Conservation (phyloP, 2,797 vertebrate species). For the Borostomias antarcticus region DNA sequence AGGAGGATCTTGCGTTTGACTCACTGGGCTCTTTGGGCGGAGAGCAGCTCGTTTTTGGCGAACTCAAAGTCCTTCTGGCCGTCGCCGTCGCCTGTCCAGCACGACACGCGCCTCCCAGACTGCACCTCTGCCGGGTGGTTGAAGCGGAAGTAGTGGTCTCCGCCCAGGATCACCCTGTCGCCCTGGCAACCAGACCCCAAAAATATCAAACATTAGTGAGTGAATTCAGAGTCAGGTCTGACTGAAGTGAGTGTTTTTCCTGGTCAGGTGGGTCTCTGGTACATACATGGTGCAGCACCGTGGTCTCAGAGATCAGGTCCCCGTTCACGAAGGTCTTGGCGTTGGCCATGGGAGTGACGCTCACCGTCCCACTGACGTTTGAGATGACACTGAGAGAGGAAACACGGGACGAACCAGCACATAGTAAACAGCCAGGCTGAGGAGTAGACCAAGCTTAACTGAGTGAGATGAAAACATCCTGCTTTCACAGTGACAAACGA, state of each 20-base stretch:
- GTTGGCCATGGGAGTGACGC: slow-evolving; percentile 80
- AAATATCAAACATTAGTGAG: neutral
- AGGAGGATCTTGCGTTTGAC: slow-evolving; percentile 49
- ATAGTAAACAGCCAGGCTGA: neutral
- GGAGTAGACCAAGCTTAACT: neutral
- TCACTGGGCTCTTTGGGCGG: slow-evolving; percentile 87
- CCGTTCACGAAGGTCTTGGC: slow-evolving; percentile 95
- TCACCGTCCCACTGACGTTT: slow-evolving; percentile 78
- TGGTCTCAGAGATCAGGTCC: slow-evolving; percentile 78
- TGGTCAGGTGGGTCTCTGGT: neutral
- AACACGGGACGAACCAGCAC: neutral
- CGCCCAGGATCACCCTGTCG: slow-evolving; percentile 93
- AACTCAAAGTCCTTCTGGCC: slow-evolving; percentile 94
- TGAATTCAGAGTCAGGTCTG: neutral
- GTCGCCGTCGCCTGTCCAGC: slow-evolving; percentile 71
- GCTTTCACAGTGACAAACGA: too few species aligned
- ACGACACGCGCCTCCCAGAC: slow-evolving; percentile 74
- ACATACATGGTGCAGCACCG: slow-evolving; percentile 89
- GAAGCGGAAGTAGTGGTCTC: slow-evolving; percentile 96
- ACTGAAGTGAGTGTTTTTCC: neutral
- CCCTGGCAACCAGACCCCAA: slow-evolving; percentile 72
- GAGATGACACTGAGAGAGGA: slow-evolving; percentile 80
- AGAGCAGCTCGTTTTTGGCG: slow-evolving; percentile 92
- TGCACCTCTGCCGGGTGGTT: slow-evolving; percentile 95
- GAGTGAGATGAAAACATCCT: neutral